These are phyloP conservation scores for Zoroaster sp. DNA, from an alignment of 53 echinoderm and acorn worm species.

Conservation along the genomic window DNA sequence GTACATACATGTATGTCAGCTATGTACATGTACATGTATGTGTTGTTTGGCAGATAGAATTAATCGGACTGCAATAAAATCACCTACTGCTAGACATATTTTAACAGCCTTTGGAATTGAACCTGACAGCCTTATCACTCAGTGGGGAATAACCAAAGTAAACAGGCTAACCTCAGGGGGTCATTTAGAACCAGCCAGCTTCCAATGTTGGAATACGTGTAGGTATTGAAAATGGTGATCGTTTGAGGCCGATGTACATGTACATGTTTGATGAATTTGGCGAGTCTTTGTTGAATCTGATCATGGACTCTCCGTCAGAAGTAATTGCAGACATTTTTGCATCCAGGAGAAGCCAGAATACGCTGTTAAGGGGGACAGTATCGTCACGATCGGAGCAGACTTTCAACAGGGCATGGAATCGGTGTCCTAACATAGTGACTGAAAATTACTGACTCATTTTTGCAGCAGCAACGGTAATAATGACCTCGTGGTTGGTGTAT, in stretches of 20 bases:
- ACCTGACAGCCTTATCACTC: conserved; percentile 24
- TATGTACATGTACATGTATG: neutral
- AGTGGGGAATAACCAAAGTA: conserved; percentile 2
- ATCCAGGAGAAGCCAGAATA: too few species aligned
- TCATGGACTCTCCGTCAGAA: too few species aligned
- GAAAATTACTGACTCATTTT: too few species aligned
- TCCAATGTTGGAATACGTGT: neutral
- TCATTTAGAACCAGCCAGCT: neutral
- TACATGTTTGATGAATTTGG: neutral
- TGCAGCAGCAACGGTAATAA: too few species aligned
- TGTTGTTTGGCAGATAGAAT: neutral
- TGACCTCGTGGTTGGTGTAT: too few species aligned
- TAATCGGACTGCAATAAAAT: neutral
- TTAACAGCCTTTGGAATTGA: conserved; percentile 31
- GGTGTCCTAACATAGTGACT: too few species aligned
- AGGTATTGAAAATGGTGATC: neutral
- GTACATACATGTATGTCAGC: too few species aligned
- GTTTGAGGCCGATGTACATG: neutral
- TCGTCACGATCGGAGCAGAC: too few species aligned
- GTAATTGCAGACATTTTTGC: too few species aligned
- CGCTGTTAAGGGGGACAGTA: too few species aligned
- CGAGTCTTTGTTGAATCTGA: neutral
- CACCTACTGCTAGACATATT: neutral
- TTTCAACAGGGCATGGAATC: too few species aligned
- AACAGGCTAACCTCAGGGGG: conserved; percentile 17